Evolutionary conservation across 1,140 invertebrate species (phyloP).

Genomic region (Hirudo medicinalis): DNA sequence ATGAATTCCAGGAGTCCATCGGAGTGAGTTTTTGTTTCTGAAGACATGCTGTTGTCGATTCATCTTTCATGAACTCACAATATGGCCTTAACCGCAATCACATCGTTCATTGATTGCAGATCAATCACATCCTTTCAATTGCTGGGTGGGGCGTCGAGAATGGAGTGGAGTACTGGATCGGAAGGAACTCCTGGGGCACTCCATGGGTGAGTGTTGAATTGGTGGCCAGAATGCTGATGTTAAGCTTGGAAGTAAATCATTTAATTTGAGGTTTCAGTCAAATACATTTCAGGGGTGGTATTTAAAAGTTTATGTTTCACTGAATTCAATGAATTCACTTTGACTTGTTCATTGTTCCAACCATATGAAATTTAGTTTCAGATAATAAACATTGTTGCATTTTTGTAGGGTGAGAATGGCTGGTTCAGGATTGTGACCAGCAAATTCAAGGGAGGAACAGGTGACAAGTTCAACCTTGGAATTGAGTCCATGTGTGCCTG

Average conservation of each 20-base stretch:
- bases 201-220: conserved; percentile 38
- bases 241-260: neutral
- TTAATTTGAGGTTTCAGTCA: neutral
- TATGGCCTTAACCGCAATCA: too few relatives aligned
- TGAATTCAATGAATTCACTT: too few relatives aligned
- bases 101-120: conserved; percentile 27
- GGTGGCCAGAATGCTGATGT: too few relatives aligned
- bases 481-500: conserved; percentile 39
- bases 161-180: conserved; percentile 44
- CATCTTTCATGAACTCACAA: too few relatives aligned
- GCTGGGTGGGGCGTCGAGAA: conserved; percentile 44
- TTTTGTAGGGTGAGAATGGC: conserved; percentile 36
- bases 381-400: too few relatives aligned
- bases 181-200: conserved; percentile 45
- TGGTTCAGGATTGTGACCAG: conserved; percentile 41
- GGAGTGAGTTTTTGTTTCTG: conserved; percentile 27
- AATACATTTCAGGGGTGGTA: too few relatives aligned
- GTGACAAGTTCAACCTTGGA: conserved; percentile 38
- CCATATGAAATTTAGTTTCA: too few relatives aligned
- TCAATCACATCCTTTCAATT: conserved; percentile 45
- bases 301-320: too few relatives aligned
- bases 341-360: too few relatives aligned
- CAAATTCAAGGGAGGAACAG: conserved; percentile 32
- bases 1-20: conserved; percentile 31
- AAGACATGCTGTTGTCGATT: neutral